Conservation (phyloP, 1,140 invertebrate genomes). For the Neuroterus valhalla region DNA sequence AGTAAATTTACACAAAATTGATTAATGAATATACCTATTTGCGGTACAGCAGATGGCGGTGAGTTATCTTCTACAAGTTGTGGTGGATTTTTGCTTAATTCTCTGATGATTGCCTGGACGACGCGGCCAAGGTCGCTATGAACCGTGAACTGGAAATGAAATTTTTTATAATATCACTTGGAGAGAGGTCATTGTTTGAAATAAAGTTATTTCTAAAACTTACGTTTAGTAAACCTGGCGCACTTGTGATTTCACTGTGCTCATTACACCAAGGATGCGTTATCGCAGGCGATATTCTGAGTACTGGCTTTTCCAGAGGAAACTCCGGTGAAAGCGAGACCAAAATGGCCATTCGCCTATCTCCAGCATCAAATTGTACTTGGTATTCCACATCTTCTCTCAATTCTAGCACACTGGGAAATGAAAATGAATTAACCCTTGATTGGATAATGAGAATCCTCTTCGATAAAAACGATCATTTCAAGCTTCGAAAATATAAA, state of each 20-base stretch:
- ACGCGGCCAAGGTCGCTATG: slow-evolving; percentile 86
- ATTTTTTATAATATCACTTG: slow-evolving; percentile 23
- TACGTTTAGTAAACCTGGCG: slow-evolving; percentile 84
- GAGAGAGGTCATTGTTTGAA: not conserved
- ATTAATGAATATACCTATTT: slow-evolving; percentile 63
- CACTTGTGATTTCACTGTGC: slow-evolving; percentile 79
- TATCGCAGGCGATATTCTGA: slow-evolving; percentile 80
- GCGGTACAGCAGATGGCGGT: slow-evolving; percentile 63
- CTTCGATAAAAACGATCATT: not conserved
- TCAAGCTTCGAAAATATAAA: not conserved
- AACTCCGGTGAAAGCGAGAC: slow-evolving; percentile 81
- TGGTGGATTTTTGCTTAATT: slow-evolving; percentile 82
- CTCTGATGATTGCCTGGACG: slow-evolving; percentile 85
- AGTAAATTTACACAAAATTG: not conserved
- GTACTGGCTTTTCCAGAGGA: slow-evolving; percentile 83
- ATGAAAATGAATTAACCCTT: not conserved
- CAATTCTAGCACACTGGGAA: slow-evolving; percentile 81
- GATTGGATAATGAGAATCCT: not conserved
- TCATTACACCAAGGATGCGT: slow-evolving; percentile 83
- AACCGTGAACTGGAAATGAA: slow-evolving; percentile 78
- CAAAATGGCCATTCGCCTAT: slow-evolving; percentile 79
- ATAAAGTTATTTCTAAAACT: slow-evolving; percentile 45
- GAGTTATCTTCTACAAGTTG: slow-evolving; percentile 71
- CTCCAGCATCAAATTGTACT: slow-evolving; percentile 80
- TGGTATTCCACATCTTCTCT: slow-evolving; percentile 82